Percentiles rank a stretch among this genome's conserved stretches.
These are phyloP conservation scores for Hemibagrus wyckioides DNA, from an alignment of 2,113 vertebrate genomes.

Conservation along the genomic window DNA sequence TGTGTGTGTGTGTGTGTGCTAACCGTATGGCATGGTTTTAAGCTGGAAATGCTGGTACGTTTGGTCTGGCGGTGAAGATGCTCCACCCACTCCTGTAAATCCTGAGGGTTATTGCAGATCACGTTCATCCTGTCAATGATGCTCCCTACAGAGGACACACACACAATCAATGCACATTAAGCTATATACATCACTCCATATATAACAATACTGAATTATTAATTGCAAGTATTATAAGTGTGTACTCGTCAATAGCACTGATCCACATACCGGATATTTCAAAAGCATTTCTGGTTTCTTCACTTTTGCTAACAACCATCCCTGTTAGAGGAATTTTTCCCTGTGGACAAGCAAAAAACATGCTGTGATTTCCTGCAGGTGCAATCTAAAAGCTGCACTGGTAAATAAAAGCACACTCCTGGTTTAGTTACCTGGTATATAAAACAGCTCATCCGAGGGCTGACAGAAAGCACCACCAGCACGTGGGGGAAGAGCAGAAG, in stretches of 20 bases:
- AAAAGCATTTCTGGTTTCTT: constrained; percentile 91
- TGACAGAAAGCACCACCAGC: constrained; percentile 91
- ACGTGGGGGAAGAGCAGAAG: constrained; percentile 92
- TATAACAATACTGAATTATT: neutral
- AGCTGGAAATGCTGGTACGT: constrained; percentile 72
- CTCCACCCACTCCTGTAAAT: constrained; percentile 94
- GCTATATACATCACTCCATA: neutral
- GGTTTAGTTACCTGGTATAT: constrained; percentile 88
- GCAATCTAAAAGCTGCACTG: neutral
- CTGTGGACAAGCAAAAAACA: constrained; percentile 65
- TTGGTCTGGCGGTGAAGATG: constrained; percentile 89
- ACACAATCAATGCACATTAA: constrained; percentile 24
- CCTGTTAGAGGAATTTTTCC: constrained; percentile 88
- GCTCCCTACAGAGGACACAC: constrained; percentile 71
- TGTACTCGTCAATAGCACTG: neutral
- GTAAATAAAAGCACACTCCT: neutral
- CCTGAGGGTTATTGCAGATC: constrained; percentile 85
- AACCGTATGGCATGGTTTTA: constrained; percentile 91
- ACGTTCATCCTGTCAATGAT: constrained; percentile 91
- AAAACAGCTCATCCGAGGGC: constrained; percentile 95
- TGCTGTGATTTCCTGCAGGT: neutral
- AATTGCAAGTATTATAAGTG: neutral
- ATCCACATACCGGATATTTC: constrained; percentile 88
- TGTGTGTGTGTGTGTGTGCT: constrained; percentile 49
- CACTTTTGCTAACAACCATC: constrained; percentile 88